A percentile compares a stretch with the other conserved stretches of the same genome.
These are phyloP conservation scores for Nymphalis polychloros DNA, from an alignment of 2,888 invertebrate genomes.

Conservation along the genomic window DNA sequence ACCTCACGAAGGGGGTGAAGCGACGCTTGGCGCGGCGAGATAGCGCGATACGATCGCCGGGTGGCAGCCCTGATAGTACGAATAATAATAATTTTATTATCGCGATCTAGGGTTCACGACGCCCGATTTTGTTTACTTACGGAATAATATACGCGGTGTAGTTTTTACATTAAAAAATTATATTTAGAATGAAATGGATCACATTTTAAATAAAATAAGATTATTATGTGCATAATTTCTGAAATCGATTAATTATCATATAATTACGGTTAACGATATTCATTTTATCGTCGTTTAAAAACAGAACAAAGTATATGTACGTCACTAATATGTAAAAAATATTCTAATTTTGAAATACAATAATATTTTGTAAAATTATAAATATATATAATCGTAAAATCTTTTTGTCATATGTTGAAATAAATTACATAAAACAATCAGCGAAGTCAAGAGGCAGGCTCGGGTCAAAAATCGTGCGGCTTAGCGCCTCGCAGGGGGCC, in stretches of 20 bases:
- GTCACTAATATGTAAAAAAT: no score
- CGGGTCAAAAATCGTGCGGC: constrained; percentile 63
- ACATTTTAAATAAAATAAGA: no score
- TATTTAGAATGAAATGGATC: no score
- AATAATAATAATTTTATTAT: constrained; percentile 81
- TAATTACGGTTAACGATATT: no score
- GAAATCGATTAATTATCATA: no score
- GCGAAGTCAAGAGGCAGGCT: constrained; percentile 43
- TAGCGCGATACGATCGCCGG: constrained; percentile 77
- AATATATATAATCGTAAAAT: background rate
- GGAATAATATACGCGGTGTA: constrained; percentile 22
- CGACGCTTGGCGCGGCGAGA: constrained; percentile 79
- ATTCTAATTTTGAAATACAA: no score
- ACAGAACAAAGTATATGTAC: no score
- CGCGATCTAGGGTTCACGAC: constrained; percentile 68
- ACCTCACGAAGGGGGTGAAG: constrained; percentile 70
- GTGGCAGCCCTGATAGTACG: constrained; percentile 77
- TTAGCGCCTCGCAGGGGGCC: constrained; percentile 57
- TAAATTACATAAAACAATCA: constrained; percentile 11
- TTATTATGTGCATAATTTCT: no score
- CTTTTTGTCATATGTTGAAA: background rate
- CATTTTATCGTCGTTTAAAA: no score
- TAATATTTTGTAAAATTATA: background rate
- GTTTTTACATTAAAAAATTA: background rate
- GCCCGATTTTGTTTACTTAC: constrained; percentile 38